Evolutionary conservation across 2,113 vertebrate genomes (phyloP).

Genomic region (Solea senegalensis): DNA sequence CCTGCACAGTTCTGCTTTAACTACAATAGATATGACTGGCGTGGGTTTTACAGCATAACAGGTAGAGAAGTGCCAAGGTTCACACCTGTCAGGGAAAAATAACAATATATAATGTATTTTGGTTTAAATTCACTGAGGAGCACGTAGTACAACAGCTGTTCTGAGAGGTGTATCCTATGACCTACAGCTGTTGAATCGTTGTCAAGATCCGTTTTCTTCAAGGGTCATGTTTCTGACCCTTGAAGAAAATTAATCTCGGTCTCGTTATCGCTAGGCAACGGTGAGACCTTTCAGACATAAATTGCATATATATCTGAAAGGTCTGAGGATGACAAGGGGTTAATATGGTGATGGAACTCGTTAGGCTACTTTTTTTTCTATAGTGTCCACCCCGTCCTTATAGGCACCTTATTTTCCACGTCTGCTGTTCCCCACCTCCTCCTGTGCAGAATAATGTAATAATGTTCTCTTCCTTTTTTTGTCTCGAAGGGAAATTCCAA

Average conservation of each 20-base stretch:
- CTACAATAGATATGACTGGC: no score
- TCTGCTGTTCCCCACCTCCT: not conserved
- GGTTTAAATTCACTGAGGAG: slow-evolving; percentile 9
- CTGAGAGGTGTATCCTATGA: slow-evolving; percentile 21
- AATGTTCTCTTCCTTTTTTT: no score
- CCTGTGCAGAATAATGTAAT: not conserved
- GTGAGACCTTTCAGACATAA: slow-evolving; percentile 50
- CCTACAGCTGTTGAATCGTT: slow-evolving; percentile 35
- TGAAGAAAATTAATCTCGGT: slow-evolving; percentile 17
- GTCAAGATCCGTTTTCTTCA: slow-evolving; percentile 51
- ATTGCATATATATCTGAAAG: slow-evolving; percentile 31
- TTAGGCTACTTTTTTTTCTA: slow-evolving; percentile 27
- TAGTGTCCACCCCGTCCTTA: not conserved
- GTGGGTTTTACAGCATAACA: no score
- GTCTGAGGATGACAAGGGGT: slow-evolving; percentile 31
- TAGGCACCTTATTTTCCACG: not conserved
- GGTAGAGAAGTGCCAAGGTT: not conserved
- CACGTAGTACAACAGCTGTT: slow-evolving; percentile 16
- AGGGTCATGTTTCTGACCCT: slow-evolving; percentile 29
- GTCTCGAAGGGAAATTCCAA: not conserved
- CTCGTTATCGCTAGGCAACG: slow-evolving; percentile 74
- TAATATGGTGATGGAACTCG: slow-evolving; percentile 42
- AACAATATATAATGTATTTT: not conserved
- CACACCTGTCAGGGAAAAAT: not conserved
- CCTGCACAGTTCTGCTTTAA: no score